Evolutionary conservation across 2,888 invertebrate species (phyloP), one percentile per base, ranked within the genome.

Genomic region (Athrips mouffetella): DNA sequence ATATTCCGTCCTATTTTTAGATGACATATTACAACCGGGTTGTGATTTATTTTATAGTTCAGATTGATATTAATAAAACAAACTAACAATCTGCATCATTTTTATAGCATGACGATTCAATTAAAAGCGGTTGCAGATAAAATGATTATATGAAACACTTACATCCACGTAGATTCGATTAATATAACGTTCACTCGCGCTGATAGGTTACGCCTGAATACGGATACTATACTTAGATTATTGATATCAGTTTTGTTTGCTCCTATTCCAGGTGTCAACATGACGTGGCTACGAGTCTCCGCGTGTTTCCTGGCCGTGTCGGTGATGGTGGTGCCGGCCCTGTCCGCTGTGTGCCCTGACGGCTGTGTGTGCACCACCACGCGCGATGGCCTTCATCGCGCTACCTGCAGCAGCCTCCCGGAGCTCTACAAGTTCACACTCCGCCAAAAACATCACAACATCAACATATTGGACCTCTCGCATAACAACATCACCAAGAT

Each of bases 381-480:
- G 15, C 91, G 92, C n/a, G 93, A 93, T 70, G 87, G 91, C 42
- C 91, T 93, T 57, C 91, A 94, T 27, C 89, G 94, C 52, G 89
- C 90, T 23, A 90, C 90, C 53, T 92, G 91, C 70, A 90, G 91
- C 49, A 85, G 91, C 47, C 93, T 96, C 64, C 92, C 93, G 55
- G 94, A 95, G 39, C 91, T 95, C 7, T 93, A 95, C 79, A 96
- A 91, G 64, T 89, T 80, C 60, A 85, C 80, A 31, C 74, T 85
- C 40, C 78, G 77, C 30, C 81, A 84, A 59, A 89, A 84, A 64
- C 89, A 89, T 70, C 86, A 89, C 67, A 89, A 89, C 51, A 86
- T 89, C 50, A 89, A 89, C 55, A 87, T 89, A 54, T 62, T 93
- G 47, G 92, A 93, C 73, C 80, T 93, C 48, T 93, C 93, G 13